These are phyloP conservation scores for Babyrousa celebensis DNA, from an alignment of 2,797 vertebrate species.

Conservation along the genomic window DNA sequence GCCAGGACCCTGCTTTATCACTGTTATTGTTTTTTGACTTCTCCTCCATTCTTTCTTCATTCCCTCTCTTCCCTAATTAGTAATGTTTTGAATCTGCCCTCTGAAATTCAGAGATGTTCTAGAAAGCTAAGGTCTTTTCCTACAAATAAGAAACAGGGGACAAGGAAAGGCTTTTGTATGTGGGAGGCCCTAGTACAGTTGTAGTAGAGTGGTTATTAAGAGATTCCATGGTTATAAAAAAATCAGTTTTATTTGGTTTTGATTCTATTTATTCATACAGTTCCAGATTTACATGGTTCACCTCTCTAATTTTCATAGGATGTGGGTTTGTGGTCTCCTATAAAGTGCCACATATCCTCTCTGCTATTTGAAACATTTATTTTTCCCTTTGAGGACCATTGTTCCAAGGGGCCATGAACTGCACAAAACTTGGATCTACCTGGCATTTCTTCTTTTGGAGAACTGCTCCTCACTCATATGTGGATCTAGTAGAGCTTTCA, in stretches of 20 bases:
- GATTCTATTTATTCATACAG: neutral
- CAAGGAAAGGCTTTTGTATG: neutral
- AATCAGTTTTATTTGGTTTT: neutral
- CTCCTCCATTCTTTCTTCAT: neutral
- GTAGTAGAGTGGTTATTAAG: neutral
- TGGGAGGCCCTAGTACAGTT: neutral
- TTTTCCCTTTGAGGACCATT: neutral
- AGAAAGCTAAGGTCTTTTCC: neutral
- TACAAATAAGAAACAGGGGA: neutral
- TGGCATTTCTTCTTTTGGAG: neutral
- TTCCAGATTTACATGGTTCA: neutral
- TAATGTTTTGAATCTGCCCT: neutral
- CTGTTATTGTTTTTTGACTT: neutral
- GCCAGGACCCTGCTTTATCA: neutral
- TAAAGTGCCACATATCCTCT: neutral
- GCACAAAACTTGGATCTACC: neutral
- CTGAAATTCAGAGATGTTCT: neutral
- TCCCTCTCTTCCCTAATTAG: neutral
- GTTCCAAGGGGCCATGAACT: neutral
- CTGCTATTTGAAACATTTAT: neutral
- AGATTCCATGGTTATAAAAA: neutral
- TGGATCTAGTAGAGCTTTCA: neutral
- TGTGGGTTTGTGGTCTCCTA: neutral
- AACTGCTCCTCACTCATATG: neutral
- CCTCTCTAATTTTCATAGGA: neutral